phyloP scores from a whole-genome alignment of 2,797 vertebrate species.

The Clamator glandarius region DNA sequence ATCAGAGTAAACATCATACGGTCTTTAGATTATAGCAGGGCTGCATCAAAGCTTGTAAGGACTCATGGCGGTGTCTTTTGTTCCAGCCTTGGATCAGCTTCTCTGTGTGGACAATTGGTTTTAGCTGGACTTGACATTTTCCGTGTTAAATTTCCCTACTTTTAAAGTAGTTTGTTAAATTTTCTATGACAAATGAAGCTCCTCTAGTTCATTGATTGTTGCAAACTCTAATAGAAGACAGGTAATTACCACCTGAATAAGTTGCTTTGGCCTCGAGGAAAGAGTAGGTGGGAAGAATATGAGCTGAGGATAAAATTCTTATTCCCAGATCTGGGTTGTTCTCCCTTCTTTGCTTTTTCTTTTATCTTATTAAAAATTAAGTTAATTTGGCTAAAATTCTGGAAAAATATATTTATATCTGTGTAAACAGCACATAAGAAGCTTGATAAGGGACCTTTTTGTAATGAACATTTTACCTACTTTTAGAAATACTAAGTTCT shows the following conservation, averaged over 20 bases:
- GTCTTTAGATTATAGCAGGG: background rate
- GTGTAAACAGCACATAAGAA: background rate
- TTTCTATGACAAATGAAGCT: background rate
- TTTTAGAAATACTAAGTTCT: background rate
- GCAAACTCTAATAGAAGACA: background rate
- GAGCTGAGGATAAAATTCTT: background rate
- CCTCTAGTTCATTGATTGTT: background rate
- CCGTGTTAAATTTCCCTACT: background rate
- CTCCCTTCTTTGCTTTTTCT: background rate
- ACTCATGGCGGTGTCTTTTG: background rate
- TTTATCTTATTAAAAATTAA: background rate
- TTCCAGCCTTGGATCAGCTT: background rate
- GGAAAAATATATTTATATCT: background rate
- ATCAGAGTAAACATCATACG: accelerated
- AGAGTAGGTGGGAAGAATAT: background rate
- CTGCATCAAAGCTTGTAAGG: background rate
- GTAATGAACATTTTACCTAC: background rate
- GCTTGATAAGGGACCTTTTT: background rate
- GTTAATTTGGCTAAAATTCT: background rate
- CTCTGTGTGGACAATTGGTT: background rate
- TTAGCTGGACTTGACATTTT: background rate
- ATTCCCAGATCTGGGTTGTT: background rate
- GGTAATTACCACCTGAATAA: background rate
- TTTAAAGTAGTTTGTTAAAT: background rate
- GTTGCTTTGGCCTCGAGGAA: background rate